Evolutionary conservation across 2,797 vertebrate genomes (phyloP), one percentile per base, ranked within the genome.

Genomic region (Morelia viridis): DNA sequence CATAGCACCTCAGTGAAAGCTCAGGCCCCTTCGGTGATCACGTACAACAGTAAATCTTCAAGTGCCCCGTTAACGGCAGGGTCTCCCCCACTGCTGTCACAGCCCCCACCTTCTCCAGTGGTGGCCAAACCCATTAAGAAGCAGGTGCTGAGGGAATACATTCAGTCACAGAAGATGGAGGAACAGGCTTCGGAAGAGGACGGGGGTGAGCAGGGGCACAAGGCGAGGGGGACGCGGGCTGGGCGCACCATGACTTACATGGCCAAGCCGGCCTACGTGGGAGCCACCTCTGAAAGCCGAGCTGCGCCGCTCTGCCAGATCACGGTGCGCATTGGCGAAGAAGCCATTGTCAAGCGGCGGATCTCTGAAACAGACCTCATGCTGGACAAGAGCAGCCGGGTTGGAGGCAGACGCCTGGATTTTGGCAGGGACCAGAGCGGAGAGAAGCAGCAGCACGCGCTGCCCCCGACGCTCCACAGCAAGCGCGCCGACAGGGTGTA

Each of bases 241-340:
- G 97, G 96, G 89, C 98, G 98, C 94, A 97, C 96, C 87, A 98
- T 98, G 94, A 97, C 97, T 0, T 97, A 98, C 1, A 96, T 95
- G 89, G 97, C 97, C 91, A 98, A 98, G 95, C 97, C 97, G 13
- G 96, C 97, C n/a, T 97, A 97, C 0, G 96, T 97, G 84, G 96
- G 97, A 0, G 93, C 93, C 19, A 96, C 95, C 90, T 97, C 97
- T 65, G 98, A 97, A 94, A 97, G 95, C 95, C 98, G 97, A 89
- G 95, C 96, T 0, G 98, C 98, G 26, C 98, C 98, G 0, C 97
- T 99, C 90, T 99, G 98, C 95, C 98, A 98, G 96, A 99, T 99
- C 95, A 99, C 98, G 41, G 98, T 99, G 91, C 98, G 98, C 13
- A 99, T 99, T 0, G 98, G 98, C 0, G 98, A 99, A 96, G 98